phyloP scores from a whole-genome alignment of 2,888 invertebrate genomes.

The Scaptomyza flava region DNA sequence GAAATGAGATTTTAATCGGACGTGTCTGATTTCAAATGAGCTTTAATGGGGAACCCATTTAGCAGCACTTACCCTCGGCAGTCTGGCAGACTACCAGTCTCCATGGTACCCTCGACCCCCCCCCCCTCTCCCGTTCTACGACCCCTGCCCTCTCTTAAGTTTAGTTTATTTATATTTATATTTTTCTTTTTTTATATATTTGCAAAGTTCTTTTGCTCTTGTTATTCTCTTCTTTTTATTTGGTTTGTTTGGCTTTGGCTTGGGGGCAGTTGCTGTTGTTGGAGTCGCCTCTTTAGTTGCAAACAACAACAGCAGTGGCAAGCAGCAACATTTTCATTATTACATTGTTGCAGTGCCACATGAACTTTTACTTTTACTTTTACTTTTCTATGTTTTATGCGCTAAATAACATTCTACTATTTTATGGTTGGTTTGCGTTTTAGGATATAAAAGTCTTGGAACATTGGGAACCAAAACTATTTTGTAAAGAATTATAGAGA shows the following conservation, averaged over 20 bases:
- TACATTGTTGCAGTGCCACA: constrained; percentile 30
- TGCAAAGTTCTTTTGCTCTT: constrained; percentile 40
- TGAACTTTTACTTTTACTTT: constrained; percentile 3
- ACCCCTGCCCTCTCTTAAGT: background rate
- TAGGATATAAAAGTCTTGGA: too few species aligned
- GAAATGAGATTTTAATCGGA: constrained; percentile 85
- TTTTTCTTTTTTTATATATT: constrained; percentile 24
- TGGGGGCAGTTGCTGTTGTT: constrained; percentile 33
- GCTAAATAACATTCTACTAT: background rate
- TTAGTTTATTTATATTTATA: constrained; percentile 67
- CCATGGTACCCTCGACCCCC: constrained; percentile 3
- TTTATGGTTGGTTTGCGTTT: background rate
- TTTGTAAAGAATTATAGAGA: too few species aligned
- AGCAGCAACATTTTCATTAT: constrained; percentile 11
- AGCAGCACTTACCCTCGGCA: constrained; percentile 68
- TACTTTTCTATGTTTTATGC: background rate
- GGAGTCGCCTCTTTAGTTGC: constrained; percentile 12
- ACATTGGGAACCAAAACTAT: too few species aligned
- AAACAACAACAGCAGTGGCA: constrained; percentile 1
- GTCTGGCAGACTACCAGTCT: constrained; percentile 45
- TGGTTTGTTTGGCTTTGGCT: constrained; percentile 8
- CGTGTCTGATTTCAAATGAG: constrained; percentile 85
- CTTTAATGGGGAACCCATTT: constrained; percentile 84
- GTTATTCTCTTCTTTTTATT: constrained; percentile 44
- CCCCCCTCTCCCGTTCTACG: background rate